Evolutionary conservation across 1,140 invertebrate genomes (phyloP).

Genomic region (Caenorhabditis latens): DNA sequence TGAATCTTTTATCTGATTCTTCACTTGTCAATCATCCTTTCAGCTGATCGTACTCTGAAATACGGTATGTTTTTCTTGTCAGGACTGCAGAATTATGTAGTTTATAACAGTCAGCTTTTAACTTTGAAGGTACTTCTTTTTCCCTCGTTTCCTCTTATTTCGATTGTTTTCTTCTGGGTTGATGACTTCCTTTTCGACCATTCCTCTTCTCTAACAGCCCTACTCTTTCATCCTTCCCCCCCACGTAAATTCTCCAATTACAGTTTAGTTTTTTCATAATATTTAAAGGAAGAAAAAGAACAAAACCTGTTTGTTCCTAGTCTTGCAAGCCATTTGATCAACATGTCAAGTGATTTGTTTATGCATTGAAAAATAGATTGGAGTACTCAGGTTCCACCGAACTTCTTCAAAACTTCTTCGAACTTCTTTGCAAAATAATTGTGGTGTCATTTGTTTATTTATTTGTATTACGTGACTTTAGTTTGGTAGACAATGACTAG

Average conservation of each 20-base stretch:
- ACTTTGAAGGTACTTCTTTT: not conserved
- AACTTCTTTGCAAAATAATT: not conserved
- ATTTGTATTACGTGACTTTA: not conserved
- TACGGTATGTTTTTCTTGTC: no score
- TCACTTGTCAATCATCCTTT: no score
- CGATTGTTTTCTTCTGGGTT: not conserved
- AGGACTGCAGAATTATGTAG: no score
- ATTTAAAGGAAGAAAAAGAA: not conserved
- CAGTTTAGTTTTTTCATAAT: conserved; percentile 4
- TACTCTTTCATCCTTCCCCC: no score
- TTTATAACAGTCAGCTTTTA: no score
- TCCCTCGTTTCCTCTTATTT: not conserved
- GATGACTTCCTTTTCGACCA: not conserved
- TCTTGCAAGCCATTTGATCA: not conserved
- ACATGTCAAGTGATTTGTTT: not conserved
- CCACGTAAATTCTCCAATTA: no score
- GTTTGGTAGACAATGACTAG: not conserved
- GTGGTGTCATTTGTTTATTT: conserved; percentile 22
- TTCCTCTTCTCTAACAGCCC: not conserved
- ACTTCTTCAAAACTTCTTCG: no score
- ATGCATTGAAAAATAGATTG: no score
- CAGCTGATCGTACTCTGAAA: no score
- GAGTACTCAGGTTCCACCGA: not conserved
- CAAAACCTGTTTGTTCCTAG: conserved; percentile 18
- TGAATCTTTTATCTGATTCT: not conserved